Percentiles rank a stretch among this genome's conserved stretches.
Conservation (phyloP, 2,113 vertebrate species). For the Phyllostomus hastatus region DNA sequence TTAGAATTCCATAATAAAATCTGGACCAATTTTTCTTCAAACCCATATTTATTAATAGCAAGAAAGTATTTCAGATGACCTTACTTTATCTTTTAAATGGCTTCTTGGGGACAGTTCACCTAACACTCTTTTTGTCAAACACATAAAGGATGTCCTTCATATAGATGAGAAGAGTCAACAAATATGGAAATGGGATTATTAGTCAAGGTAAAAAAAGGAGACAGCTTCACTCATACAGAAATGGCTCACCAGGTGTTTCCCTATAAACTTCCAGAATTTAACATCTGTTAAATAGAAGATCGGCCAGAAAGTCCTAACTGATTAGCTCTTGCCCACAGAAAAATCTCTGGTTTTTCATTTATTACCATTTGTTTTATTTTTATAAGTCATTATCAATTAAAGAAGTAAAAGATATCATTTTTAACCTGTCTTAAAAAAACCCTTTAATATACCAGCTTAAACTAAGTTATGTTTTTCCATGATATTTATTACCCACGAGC, state of each 20-base stretch:
- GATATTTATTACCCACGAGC: conserved; percentile 53
- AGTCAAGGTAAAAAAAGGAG: background rate
- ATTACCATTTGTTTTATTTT: conserved; percentile 67
- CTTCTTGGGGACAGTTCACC: background rate
- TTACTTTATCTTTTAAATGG: background rate
- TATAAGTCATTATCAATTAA: conserved; percentile 72
- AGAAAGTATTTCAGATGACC: background rate
- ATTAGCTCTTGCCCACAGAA: conserved; percentile 65
- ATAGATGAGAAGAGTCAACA: background rate
- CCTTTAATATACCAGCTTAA: conserved; percentile 29
- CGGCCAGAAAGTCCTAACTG: conserved; percentile 57
- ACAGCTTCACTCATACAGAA: background rate
- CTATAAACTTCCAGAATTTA: conserved; percentile 34
- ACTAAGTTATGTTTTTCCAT: conserved; percentile 56
- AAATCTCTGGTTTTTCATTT: conserved; percentile 76
- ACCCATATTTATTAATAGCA: background rate
- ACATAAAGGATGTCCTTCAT: background rate
- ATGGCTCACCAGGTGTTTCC: conserved; percentile 51
- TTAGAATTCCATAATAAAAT: conserved; percentile 17
- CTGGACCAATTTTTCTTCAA: background rate
- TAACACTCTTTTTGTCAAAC: background rate
- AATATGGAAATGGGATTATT: background rate
- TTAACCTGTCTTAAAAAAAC: conserved; percentile 57
- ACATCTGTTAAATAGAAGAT: conserved; percentile 39
- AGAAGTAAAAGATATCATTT: conserved; percentile 59